Conservation (phyloP, 2,113 vertebrate genomes). For the Cnemophilus loriae region DNA sequence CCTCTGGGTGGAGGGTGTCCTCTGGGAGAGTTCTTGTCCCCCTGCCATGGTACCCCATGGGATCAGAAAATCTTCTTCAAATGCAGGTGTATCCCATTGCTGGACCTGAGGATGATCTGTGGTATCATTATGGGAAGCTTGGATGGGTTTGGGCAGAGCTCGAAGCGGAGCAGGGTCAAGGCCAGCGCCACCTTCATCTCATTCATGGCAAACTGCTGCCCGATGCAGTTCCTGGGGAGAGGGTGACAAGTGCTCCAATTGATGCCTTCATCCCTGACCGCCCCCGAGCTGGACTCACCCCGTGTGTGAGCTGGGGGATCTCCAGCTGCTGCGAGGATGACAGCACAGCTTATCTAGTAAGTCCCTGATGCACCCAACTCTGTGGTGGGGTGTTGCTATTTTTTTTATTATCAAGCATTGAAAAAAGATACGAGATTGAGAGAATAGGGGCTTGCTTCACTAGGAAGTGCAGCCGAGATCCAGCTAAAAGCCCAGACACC, state of each 20-base stretch:
- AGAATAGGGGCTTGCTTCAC: not conserved
- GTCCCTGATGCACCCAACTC: not conserved
- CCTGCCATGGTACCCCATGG: fast-evolving
- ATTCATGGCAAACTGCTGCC: constrained; percentile 88
- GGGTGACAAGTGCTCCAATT: not conserved
- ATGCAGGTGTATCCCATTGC: constrained; percentile 48
- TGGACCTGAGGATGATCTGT: constrained; percentile 72
- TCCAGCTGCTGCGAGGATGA: not conserved
- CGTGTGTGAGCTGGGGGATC: fast-evolving
- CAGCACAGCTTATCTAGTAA: not conserved
- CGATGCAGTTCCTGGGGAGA: constrained; percentile 85
- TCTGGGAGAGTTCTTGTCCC: not conserved
- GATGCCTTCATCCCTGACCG: fast-evolving
- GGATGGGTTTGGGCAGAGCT: constrained; percentile 58
- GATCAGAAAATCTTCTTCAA: constrained; percentile 1
- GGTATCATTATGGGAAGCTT: not conserved
- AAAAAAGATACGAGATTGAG: not conserved
- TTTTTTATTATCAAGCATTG: not conserved
- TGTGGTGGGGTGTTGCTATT: not conserved
- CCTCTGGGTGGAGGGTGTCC: not conserved
- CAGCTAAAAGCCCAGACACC: not conserved
- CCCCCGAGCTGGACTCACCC: not conserved
- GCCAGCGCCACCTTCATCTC: constrained; percentile 79
- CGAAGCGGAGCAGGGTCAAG: not conserved
- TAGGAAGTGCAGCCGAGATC: not conserved